Percentiles rank a stretch among this genome's conserved stretches.
These are phyloP conservation scores for Coenonympha glycerion DNA, from an alignment of 2,888 invertebrate species.

Conservation along the genomic window DNA sequence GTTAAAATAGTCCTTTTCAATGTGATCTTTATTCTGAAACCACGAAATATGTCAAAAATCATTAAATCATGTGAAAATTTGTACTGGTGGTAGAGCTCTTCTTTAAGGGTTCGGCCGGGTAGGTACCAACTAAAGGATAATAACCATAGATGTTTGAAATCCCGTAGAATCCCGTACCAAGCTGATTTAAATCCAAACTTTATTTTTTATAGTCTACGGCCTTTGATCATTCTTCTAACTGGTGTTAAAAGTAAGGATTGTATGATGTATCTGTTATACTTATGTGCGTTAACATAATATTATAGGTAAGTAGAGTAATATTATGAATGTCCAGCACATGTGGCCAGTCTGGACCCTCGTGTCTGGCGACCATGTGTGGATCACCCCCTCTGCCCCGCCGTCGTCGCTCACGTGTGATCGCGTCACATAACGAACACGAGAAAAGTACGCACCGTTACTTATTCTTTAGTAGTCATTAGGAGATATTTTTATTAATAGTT, in stretches of 20 bases:
- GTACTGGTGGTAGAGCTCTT: too few relatives aligned
- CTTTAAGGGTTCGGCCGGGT: too few relatives aligned
- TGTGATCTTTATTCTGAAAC: too few relatives aligned
- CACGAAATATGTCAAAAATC: too few relatives aligned
- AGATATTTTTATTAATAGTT: not conserved
- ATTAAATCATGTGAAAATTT: too few relatives aligned
- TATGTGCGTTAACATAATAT: slow-evolving; percentile 12
- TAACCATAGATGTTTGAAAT: too few relatives aligned
- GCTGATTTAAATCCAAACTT: too few relatives aligned
- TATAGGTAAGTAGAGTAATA: slow-evolving; percentile 13
- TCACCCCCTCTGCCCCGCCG: slow-evolving; percentile 2
- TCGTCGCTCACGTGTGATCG: slow-evolving; percentile 10
- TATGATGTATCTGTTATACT: not conserved
- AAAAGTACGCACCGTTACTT: slow-evolving; percentile 5
- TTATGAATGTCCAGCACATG: slow-evolving; percentile 30
- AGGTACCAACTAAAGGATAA: too few relatives aligned
- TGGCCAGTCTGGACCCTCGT: slow-evolving; percentile 25
- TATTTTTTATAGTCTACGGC: too few relatives aligned
- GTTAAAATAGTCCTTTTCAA: too few relatives aligned
- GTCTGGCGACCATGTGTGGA: slow-evolving; percentile 35
- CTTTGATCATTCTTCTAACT: too few relatives aligned
- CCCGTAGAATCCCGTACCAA: too few relatives aligned
- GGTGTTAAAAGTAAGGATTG: not conserved
- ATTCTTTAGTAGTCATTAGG: not conserved
- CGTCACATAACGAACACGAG: slow-evolving; percentile 4